phyloP scores from a whole-genome alignment of 1,140 invertebrate species.

The Pseudachorutes palmiensis region DNA sequence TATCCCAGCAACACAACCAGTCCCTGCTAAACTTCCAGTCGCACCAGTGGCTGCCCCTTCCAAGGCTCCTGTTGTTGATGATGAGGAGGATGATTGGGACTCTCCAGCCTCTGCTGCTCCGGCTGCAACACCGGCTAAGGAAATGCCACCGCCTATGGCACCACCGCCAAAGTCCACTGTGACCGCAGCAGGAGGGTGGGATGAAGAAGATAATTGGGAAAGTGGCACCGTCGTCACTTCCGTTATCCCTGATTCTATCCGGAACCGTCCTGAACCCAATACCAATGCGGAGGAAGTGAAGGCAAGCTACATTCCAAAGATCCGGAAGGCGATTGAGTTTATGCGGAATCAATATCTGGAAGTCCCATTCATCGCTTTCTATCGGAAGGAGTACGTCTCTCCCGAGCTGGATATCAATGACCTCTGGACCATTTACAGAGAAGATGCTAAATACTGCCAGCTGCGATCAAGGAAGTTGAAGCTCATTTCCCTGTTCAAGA shows the following conservation, averaged over 20 bases:
- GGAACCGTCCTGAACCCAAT: not conserved
- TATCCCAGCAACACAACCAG: not conserved
- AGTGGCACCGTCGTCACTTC: no score
- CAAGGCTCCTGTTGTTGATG: no score
- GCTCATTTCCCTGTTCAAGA: constrained; percentile 71
- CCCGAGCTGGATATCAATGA: constrained; percentile 91
- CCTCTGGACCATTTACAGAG: constrained; percentile 94
- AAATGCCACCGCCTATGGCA: not conserved
- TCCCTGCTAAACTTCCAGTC: not conserved
- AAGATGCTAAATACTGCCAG: constrained; percentile 91
- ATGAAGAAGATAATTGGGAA: not conserved
- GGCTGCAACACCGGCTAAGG: not conserved
- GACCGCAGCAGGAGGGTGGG: not conserved
- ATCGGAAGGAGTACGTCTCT: constrained; percentile 94
- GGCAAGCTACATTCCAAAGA: constrained; percentile 70
- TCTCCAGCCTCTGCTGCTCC: not conserved
- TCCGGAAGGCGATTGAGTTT: constrained; percentile 87
- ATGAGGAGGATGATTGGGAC: no score
- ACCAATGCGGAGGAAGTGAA: constrained; percentile 4
- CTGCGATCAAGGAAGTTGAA: constrained; percentile 78
- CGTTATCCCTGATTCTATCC: not conserved
- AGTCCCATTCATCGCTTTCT: constrained; percentile 97
- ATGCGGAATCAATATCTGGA: constrained; percentile 91
- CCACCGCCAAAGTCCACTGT: not conserved
- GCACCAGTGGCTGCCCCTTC: no score